Base-by-base conservation (phyloP, 2,888 invertebrate genomes). In the Zonitis immaculata region DNA sequence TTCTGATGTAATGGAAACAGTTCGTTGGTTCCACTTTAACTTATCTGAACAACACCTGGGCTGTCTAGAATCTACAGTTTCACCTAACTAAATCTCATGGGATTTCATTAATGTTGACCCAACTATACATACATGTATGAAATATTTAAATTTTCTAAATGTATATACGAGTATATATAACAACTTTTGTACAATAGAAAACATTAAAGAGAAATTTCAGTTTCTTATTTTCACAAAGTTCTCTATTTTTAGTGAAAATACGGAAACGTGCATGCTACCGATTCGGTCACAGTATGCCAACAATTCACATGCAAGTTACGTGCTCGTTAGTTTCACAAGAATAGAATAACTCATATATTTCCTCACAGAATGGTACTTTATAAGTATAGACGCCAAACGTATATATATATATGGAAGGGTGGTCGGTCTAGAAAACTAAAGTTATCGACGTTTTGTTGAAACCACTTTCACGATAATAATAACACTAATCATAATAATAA, bases 21-120 rank as follows among this genome's bases (percentile, higher is more conserved):
- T 56, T 60, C 53, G 64, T 57, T 59, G 58, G 64, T 62, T 65
- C 65, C 62, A 64, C 66, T 66, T 66, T 66, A 66, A 66, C 62
- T 47, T 52, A 58, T 60, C 57, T 51, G 56, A 59, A 62, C 63
- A 61, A 57, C 68, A 68, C 68, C 68, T 68, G 67, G 59, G 62
- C 51, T 58, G 54, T 32, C 54, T 49, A 49, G 49, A 58, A 53
- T 58, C 58, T 58, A 60, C 60, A 58, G n/a, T n/a, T 58, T 52
- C 58, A 46, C 48, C 44, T 9, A 25, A 44, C 44, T 14, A 12
- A 51, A 46, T 52, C 60, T 48, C 56, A 6, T n/a, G 51, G 51
- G 60, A 60, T 56, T 51, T 44, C 27, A 44, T 5, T 8, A 18
- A 11, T 11, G 11, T 18, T 5, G 11, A 18, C 5, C 11, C 18